Percentiles rank a stretch among this genome's conserved stretches.
phyloP scores from a whole-genome alignment of 1,140 invertebrate species.

The Ceratosolen solmsi region DNA sequence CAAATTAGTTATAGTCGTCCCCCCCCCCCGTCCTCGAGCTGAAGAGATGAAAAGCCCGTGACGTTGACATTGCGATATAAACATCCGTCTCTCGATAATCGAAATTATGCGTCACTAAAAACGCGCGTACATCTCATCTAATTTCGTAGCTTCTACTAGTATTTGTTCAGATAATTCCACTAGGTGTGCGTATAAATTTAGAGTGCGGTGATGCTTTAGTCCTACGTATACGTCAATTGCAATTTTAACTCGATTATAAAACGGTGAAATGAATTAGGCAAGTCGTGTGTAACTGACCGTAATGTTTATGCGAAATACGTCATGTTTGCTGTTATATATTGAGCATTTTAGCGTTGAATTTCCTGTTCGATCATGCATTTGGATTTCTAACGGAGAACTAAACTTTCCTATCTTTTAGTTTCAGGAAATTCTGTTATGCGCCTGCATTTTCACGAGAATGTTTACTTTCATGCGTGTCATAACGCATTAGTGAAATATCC shows the following conservation, averaged over 20 bases:
- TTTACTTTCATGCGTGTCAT: too few species aligned
- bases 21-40: neutral
- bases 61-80: neutral
- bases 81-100: neutral
- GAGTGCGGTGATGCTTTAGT: neutral
- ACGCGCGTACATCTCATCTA: neutral
- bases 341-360: neutral
- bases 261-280: neutral
- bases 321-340: neutral
- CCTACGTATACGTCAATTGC: neutral
- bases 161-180: neutral
- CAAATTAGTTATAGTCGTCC: slow-evolving; percentile 1
- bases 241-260: neutral
- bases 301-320: neutral
- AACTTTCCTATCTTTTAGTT: neutral
- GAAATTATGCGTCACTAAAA: neutral
- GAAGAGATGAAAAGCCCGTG: neutral
- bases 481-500: too few species aligned
- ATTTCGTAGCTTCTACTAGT: neutral
- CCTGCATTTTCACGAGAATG: neutral
- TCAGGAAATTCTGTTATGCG: neutral
- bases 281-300: neutral
- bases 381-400: neutral
- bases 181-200: too few species aligned
- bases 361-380: neutral